A percentile compares a stretch with the other conserved stretches of the same genome.
Evolutionary conservation across 2,113 vertebrate genomes (phyloP).

Genomic region (Elephas maximus): DNA sequence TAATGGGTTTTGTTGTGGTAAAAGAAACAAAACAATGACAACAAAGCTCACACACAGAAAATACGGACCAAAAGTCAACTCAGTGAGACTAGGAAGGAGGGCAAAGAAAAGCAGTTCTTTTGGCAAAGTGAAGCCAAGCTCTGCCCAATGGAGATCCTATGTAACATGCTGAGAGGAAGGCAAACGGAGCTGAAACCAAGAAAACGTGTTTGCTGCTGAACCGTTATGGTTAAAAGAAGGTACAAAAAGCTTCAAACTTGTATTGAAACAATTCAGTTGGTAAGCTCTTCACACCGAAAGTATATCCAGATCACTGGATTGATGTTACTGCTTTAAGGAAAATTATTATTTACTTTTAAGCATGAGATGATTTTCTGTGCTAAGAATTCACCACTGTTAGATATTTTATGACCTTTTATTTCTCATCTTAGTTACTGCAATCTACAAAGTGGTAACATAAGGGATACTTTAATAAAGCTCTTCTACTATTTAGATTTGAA

Average conservation of each 20-base stretch:
- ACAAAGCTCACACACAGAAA: too few relatives aligned
- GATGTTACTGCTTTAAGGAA: slow-evolving; percentile 46
- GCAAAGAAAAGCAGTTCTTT: slow-evolving; percentile 72
- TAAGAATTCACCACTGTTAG: not conserved
- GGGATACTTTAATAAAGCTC: not conserved
- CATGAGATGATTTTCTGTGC: not conserved
- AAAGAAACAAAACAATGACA: not conserved
- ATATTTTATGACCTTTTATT: not conserved
- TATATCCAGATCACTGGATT: not conserved
- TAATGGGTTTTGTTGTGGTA: not conserved
- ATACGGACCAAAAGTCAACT: not conserved
- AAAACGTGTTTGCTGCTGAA: slow-evolving; percentile 55
- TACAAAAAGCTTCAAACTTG: slow-evolving; percentile 55
- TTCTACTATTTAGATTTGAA: not conserved
- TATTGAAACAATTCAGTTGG: slow-evolving; percentile 3
- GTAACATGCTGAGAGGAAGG: slow-evolving; percentile 36
- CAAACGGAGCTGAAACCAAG: slow-evolving; percentile 69
- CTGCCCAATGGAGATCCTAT: slow-evolving; percentile 36
- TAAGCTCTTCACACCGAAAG: slow-evolving; percentile 53
- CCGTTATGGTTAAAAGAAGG: slow-evolving; percentile 25
- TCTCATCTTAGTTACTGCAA: not conserved
- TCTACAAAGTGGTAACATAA: not conserved
- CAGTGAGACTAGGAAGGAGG: slow-evolving; percentile 58
- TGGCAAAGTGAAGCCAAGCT: not conserved
- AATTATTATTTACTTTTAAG: not conserved